These are phyloP conservation scores for Alsophila aescularia DNA, from an alignment of 2,888 invertebrate species.

Conservation along the genomic window DNA sequence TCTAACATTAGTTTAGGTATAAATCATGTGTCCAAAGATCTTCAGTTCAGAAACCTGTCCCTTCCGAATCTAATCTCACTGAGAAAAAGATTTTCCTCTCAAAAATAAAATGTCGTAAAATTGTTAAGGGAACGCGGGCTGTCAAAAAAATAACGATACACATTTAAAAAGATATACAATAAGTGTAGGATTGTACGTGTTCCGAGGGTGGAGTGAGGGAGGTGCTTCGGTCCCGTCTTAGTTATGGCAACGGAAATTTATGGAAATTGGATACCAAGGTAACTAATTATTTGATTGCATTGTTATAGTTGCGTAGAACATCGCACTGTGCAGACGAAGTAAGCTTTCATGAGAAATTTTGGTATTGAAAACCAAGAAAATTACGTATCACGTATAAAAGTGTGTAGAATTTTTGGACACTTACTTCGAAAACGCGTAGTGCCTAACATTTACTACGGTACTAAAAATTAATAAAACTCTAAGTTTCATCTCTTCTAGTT, in stretches of 20 bases:
- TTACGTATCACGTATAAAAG: no score
- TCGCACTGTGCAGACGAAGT: neutral
- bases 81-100: slow-evolving; percentile 36
- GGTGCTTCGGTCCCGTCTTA: neutral
- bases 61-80: slow-evolving; percentile 29
- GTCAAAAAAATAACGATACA: slow-evolving; percentile 78
- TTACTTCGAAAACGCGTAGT: no score
- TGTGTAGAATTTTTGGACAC: no score
- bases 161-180: slow-evolving; percentile 78
- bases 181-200: slow-evolving; percentile 65
- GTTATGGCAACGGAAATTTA: slow-evolving; percentile 19
- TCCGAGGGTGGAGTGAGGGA: slow-evolving; percentile 28
- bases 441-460: no score
- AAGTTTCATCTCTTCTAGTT: no score
- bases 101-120: slow-evolving; percentile 57
- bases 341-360: no score
- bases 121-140: slow-evolving; percentile 59
- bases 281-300: slow-evolving; percentile 29
- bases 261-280: slow-evolving; percentile 25
- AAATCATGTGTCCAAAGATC: neutral
- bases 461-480: no score
- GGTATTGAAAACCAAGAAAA: no score
- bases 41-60: slow-evolving; percentile 28
- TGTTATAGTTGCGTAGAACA: neutral
- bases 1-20: neutral